These are phyloP conservation scores for Macrocentrus cingulum DNA, from an alignment of 1,140 invertebrate genomes.

Conservation along the genomic window DNA sequence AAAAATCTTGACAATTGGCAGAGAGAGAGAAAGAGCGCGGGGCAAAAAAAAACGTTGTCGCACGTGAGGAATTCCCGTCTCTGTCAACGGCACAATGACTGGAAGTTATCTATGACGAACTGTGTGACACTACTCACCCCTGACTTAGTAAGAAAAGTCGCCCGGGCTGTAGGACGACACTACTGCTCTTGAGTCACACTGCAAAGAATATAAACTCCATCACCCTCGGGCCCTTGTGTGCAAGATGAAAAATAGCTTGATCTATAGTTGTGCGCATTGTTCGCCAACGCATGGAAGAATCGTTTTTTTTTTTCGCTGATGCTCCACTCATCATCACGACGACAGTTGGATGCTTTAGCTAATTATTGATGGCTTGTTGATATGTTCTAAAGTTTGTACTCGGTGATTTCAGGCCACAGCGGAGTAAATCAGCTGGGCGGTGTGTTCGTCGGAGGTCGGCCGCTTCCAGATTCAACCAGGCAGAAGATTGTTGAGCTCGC, in stretches of 20 bases:
- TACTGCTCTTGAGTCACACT: too few relatives aligned
- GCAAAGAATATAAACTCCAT: constrained; percentile 18
- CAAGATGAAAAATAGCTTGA: constrained; percentile 15
- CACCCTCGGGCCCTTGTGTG: background rate
- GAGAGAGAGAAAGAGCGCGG: constrained; percentile 6
- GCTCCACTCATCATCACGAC: too few relatives aligned
- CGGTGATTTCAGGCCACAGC: constrained; percentile 80
- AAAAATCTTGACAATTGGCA: too few relatives aligned
- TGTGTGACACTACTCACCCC: background rate
- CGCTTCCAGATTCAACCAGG: constrained; percentile 90
- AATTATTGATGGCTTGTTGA: too few relatives aligned
- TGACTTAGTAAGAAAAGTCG: too few relatives aligned
- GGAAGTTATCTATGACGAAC: constrained; percentile 33
- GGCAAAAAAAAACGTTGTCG: constrained; percentile 21
- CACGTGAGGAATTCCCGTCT: too few relatives aligned
- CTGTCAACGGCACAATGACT: constrained; percentile 35
- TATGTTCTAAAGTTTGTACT: too few relatives aligned
- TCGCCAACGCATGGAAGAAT: background rate
- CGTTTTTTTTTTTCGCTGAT: constrained; percentile 4
- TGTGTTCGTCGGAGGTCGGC: constrained; percentile 95
- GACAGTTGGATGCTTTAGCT: too few relatives aligned
- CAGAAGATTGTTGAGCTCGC: constrained; percentile 95
- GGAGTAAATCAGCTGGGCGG: constrained; percentile 98
- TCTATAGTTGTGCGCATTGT: background rate
- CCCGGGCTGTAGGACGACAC: too few relatives aligned